A percentile compares a stretch with the other conserved stretches of the same genome.
phyloP scores from a whole-genome alignment of 1,140 invertebrate species.

The Sycophaga agraensis region DNA sequence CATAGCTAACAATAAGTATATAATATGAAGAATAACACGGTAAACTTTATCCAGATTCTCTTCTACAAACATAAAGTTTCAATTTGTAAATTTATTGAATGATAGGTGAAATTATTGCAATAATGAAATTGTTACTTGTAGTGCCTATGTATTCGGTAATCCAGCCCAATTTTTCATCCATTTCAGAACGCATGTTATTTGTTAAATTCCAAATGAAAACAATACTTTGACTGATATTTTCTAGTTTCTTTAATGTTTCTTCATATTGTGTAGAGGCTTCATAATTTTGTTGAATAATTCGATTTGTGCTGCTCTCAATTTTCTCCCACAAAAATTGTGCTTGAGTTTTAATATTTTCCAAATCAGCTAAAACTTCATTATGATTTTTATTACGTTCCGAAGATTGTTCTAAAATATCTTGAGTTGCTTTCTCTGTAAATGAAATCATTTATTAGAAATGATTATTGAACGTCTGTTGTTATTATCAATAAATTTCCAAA shows the following conservation, averaged over 20 bases:
- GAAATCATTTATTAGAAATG: constrained; percentile 1
- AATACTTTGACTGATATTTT: constrained; percentile 65
- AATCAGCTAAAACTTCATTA: constrained; percentile 60
- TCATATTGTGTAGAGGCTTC: constrained; percentile 60
- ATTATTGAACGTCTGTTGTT: too few species aligned
- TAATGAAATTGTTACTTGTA: constrained; percentile 50
- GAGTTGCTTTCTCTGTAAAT: constrained; percentile 55
- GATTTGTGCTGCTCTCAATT: constrained; percentile 56
- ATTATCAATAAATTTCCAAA: not conserved
- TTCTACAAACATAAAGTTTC: constrained; percentile 37
- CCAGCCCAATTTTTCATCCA: constrained; percentile 63
- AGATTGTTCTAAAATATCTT: constrained; percentile 57
- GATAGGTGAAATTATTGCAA: not conserved
- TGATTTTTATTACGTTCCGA: constrained; percentile 57
- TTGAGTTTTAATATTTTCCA: constrained; percentile 61
- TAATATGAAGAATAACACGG: constrained; percentile 37
- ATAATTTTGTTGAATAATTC: constrained; percentile 61
- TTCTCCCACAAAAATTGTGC: constrained; percentile 60
- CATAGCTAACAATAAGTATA: constrained; percentile 50
- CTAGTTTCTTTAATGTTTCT: constrained; percentile 61
- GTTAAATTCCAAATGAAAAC: constrained; percentile 59
- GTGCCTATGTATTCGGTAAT: constrained; percentile 60
- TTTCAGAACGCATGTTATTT: constrained; percentile 53
- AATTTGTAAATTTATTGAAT: not conserved
- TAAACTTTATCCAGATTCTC: constrained; percentile 47